Evolutionary conservation across 2,888 invertebrate genomes (phyloP).

Genomic region (Torymus auratus): DNA sequence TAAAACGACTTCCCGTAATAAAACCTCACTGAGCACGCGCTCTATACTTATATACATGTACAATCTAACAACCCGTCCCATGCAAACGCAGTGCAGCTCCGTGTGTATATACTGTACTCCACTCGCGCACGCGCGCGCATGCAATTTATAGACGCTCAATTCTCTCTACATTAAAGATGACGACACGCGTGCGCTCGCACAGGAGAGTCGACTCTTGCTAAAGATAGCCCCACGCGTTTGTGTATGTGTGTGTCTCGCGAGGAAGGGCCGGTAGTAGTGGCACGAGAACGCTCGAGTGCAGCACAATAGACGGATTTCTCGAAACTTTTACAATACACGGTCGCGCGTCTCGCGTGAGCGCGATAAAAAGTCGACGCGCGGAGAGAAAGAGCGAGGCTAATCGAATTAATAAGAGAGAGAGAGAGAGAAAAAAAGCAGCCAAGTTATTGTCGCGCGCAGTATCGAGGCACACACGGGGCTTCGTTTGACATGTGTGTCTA

Average conservation of each 20-base stretch:
- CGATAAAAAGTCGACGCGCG: slow-evolving; percentile 19
- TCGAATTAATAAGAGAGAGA: slow-evolving; percentile 30
- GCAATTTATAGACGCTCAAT: slow-evolving; percentile 51
- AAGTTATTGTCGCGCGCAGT: neutral
- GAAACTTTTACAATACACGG: slow-evolving; percentile 28
- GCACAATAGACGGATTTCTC: slow-evolving; percentile 44
- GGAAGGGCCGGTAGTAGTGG: slow-evolving; percentile 41
- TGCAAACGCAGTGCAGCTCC: too few relatives aligned
- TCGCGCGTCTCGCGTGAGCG: neutral
- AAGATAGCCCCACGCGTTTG: slow-evolving; percentile 56
- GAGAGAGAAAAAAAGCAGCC: neutral
- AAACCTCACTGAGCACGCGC: too few relatives aligned
- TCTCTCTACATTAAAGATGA: slow-evolving; percentile 57
- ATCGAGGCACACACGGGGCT: slow-evolving; percentile 59
- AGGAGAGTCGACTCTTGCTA: slow-evolving; percentile 37
- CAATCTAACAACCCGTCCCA: too few relatives aligned
- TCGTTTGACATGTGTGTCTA: slow-evolving; percentile 23
- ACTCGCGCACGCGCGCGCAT: neutral
- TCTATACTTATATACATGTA: too few relatives aligned
- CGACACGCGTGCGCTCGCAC: slow-evolving; percentile 67
- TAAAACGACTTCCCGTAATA: slow-evolving; percentile 1
- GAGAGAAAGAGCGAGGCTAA: slow-evolving; percentile 3
- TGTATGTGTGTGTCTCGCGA: slow-evolving; percentile 26
- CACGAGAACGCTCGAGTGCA: slow-evolving; percentile 49
- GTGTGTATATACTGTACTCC: too few relatives aligned